phyloP scores from a whole-genome alignment of 37 sponge, comb jelly and placozoan species.

The Theonella swinhoei region DNA sequence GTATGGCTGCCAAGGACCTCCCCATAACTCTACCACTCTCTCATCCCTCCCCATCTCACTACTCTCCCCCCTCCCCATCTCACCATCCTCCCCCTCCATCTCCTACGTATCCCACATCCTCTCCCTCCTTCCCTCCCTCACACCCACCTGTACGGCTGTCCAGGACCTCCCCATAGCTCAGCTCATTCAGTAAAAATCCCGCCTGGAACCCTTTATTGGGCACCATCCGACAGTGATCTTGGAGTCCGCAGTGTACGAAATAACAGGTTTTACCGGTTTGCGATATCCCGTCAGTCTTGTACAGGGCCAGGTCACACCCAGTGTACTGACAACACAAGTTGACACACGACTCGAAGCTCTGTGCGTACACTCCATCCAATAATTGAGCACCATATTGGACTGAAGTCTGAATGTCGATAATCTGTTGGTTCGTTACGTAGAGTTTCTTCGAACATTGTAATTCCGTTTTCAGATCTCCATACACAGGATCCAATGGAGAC shows the following conservation, averaged over 20 bases:
- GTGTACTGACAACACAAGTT: conserved; percentile 15
- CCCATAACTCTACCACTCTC: too few relatives aligned
- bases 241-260: conserved; percentile 42
- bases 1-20: background rate
- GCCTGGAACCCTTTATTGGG: conserved; percentile 29
- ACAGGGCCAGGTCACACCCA: conserved; percentile 62
- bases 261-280: conserved; percentile 65
- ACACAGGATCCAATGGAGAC: too few relatives aligned
- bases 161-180: background rate
- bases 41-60: too few relatives aligned
- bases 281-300: conserved; percentile 48
- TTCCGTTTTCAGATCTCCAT: background rate
- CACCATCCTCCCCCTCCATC: too few relatives aligned
- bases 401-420: conserved; percentile 65
- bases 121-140: too few relatives aligned
- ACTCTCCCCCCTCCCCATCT: too few relatives aligned
- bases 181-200: background rate
- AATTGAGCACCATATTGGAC: conserved; percentile 45
- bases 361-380: conserved; percentile 15
- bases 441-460: background rate
- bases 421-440: background rate
- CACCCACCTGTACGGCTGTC: background rate
- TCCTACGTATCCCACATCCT: too few relatives aligned
- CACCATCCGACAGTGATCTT: conserved; percentile 44
- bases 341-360: conserved; percentile 20